Percentiles rank a stretch among this genome's conserved stretches.
Evolutionary conservation across 1,140 invertebrate species (phyloP).

Genomic region (Leucophenga varia): DNA sequence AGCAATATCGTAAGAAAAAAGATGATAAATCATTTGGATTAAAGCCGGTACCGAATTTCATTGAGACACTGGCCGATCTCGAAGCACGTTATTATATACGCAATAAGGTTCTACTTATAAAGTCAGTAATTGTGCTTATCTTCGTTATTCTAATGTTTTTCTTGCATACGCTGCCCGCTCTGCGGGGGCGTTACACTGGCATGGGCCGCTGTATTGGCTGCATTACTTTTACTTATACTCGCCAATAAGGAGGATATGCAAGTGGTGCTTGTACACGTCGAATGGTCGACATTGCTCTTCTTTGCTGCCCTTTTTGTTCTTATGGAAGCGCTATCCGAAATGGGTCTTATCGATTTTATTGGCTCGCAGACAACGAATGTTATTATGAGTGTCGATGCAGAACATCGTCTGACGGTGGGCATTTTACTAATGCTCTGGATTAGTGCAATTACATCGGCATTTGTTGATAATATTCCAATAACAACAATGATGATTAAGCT

Average conservation of each 20-base stretch:
- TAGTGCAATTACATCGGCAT: constrained; percentile 69
- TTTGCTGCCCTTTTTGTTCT: constrained; percentile 75
- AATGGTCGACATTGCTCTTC: constrained; percentile 78
- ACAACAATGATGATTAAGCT: constrained; percentile 79
- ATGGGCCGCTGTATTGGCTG: constrained; percentile 72
- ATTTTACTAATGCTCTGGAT: constrained; percentile 73
- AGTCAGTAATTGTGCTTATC: constrained; percentile 62
- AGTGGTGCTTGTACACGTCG: constrained; percentile 68
- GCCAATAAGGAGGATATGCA: constrained; percentile 66
- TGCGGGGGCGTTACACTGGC: constrained; percentile 65
- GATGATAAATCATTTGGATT: constrained; percentile 66
- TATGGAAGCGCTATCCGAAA: constrained; percentile 69
- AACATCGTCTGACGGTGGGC: constrained; percentile 63
- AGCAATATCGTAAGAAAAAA: background rate
- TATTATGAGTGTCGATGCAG: constrained; percentile 62
- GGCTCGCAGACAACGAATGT: constrained; percentile 63
- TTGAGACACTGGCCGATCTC: constrained; percentile 24
- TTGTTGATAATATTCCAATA: constrained; percentile 78
- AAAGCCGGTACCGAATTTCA: constrained; percentile 64
- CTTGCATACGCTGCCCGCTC: constrained; percentile 64
- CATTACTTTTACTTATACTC: constrained; percentile 66
- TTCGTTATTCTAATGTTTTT: constrained; percentile 69
- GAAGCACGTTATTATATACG: constrained; percentile 58
- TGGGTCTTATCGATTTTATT: constrained; percentile 71
- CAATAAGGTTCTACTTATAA: constrained; percentile 64